These are phyloP conservation scores for Poecilobothrus nobilitatus DNA, from an alignment of 2,888 invertebrate species.

Conservation along the genomic window DNA sequence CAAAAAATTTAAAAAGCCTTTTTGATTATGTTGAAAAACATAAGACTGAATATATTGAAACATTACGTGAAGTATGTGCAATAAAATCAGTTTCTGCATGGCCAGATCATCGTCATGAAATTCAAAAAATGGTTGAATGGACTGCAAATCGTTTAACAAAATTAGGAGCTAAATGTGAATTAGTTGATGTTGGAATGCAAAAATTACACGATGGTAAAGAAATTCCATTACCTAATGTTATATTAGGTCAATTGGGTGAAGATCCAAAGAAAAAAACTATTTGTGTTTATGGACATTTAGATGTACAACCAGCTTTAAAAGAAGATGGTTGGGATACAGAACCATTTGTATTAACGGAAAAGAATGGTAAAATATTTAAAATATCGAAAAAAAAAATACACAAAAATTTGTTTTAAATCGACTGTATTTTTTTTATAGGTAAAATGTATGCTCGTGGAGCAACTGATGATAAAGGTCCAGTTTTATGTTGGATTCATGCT, in stretches of 20 bases:
- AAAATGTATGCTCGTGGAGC: conserved; percentile 88
- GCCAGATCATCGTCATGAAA: conserved; percentile 70
- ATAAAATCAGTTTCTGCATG: conserved; percentile 94
- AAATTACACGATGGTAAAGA: conserved; percentile 59
- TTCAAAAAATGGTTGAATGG: conserved; percentile 80
- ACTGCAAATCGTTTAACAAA: conserved; percentile 57
- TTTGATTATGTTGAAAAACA: conserved; percentile 60
- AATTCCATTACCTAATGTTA: conserved; percentile 75
- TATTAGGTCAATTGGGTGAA: conserved; percentile 68
- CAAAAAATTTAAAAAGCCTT: background rate
- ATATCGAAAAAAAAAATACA: too few species aligned
- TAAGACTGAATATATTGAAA: conserved; percentile 64
- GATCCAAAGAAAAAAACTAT: conserved; percentile 86
- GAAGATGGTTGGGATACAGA: conserved; percentile 95
- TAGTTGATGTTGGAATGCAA: conserved; percentile 71
- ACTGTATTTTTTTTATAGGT: background rate
- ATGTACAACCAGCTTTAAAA: conserved; percentile 90
- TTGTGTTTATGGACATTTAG: conserved; percentile 92
- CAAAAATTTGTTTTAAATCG: too few species aligned
- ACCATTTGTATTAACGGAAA: conserved; percentile 83
- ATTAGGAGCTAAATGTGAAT: conserved; percentile 61
- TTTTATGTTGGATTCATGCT: conserved; percentile 91
- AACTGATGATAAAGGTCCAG: conserved; percentile 91
- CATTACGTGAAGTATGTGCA: conserved; percentile 76
- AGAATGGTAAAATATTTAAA: conserved; percentile 49